Evolutionary conservation across 2,888 invertebrate genomes (phyloP).

Genomic region (Neoitamus cyanurus): DNA sequence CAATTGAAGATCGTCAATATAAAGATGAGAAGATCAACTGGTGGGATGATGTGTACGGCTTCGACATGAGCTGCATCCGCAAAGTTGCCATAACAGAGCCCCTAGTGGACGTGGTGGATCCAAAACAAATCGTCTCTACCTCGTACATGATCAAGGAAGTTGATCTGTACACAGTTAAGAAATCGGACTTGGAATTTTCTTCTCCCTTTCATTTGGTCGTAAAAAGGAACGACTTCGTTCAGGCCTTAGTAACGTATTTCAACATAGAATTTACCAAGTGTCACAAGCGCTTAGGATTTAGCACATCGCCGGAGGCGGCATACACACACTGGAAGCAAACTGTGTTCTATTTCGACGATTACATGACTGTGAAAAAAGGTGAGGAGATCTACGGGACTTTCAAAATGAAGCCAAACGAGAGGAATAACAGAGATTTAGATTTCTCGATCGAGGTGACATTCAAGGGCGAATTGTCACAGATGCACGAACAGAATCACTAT

Average conservation of each 20-base stretch:
- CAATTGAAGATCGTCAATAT: slow-evolving; percentile 97
- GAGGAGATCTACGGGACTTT: slow-evolving; percentile 95
- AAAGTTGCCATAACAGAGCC: slow-evolving; percentile 99
- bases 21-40: slow-evolving; percentile 99
- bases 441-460: slow-evolving; percentile 94
- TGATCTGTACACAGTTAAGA: slow-evolving; percentile 97
- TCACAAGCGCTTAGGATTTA: slow-evolving; percentile 98
- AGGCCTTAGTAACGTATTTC: slow-evolving; percentile 98
- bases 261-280: slow-evolving; percentile 99
- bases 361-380: slow-evolving; percentile 93
- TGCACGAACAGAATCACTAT: slow-evolving; percentile 87
- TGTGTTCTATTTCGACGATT: slow-evolving; percentile 97
- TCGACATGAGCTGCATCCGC: slow-evolving; percentile 98
- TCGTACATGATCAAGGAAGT: slow-evolving; percentile 96
- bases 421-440: slow-evolving; percentile 97
- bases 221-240: slow-evolving; percentile 94
- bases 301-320: slow-evolving; percentile 96
- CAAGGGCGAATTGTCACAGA: slow-evolving; percentile 87
- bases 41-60: slow-evolving; percentile 99
- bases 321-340: slow-evolving; percentile 99
- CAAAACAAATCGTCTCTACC: slow-evolving; percentile 97
- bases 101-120: slow-evolving; percentile 97
- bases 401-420: slow-evolving; percentile 93
- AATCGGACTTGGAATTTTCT: slow-evolving; percentile 91
- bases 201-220: slow-evolving; percentile 86